Evolutionary conservation across 2,113 vertebrate species (phyloP).

Genomic region (Lynx canadensis): DNA sequence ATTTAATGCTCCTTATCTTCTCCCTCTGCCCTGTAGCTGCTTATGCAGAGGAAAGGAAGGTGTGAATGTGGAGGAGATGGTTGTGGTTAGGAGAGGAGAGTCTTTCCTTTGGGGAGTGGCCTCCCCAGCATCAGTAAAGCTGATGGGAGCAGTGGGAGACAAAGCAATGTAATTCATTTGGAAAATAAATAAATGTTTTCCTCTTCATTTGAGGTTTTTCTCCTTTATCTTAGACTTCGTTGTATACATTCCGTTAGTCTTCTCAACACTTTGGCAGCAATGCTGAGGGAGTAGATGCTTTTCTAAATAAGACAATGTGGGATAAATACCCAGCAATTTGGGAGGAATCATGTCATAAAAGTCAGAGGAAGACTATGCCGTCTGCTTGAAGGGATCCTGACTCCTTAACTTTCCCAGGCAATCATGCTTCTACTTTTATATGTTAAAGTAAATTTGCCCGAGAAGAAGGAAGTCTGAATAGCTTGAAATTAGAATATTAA

Average conservation of each 20-base stretch:
- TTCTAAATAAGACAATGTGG: background rate
- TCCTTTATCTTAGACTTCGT: background rate
- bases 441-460: background rate
- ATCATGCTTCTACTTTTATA: background rate
- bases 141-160: background rate
- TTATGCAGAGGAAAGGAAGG: background rate
- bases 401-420: background rate
- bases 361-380: background rate
- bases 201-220: background rate
- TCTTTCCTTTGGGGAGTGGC: background rate
- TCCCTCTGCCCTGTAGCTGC: fast-evolving
- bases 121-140: background rate
- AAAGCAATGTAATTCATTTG: background rate
- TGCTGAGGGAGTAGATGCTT: background rate
- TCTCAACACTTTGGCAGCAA: background rate
- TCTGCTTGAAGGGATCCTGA: background rate
- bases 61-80: background rate
- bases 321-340: background rate
- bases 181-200: background rate
- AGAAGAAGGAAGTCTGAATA: background rate
- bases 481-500: background rate
- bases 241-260: background rate
- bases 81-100: background rate
- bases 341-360: background rate
- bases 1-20: background rate